Conservation (phyloP, 2,797 vertebrate genomes). For the Selene dorsalis region DNA sequence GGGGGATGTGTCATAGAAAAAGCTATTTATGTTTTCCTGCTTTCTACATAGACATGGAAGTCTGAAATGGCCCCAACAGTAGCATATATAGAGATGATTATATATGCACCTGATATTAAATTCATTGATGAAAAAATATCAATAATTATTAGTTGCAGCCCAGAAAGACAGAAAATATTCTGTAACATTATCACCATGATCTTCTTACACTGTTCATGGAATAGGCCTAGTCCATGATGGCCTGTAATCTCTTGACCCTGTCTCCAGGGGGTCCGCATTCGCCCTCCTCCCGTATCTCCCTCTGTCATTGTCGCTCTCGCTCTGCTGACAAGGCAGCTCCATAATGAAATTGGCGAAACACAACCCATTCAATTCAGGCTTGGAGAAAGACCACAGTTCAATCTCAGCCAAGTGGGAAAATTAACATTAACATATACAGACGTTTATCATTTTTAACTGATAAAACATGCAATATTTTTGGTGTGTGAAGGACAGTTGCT, state of each 20-base stretch:
- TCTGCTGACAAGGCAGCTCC: slow-evolving; percentile 33
- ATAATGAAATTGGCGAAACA: slow-evolving; percentile 57
- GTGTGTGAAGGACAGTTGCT: not conserved
- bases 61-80: slow-evolving; percentile 16
- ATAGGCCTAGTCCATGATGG: slow-evolving; percentile 9
- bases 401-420: slow-evolving; percentile 8
- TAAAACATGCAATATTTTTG: slow-evolving; percentile 8
- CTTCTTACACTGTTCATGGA: slow-evolving; percentile 32
- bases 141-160: not conserved
- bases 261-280: slow-evolving; percentile 56
- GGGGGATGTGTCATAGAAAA: slow-evolving; percentile 53
- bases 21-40: slow-evolving; percentile 38
- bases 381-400: not conserved
- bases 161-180: not conserved
- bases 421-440: not conserved
- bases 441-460: slow-evolving; percentile 8
- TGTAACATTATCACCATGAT: slow-evolving; percentile 38
- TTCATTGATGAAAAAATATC: not conserved
- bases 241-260: slow-evolving; percentile 61
- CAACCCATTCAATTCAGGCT: slow-evolving; percentile 29
- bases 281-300: slow-evolving; percentile 36
- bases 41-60: slow-evolving; percentile 15
- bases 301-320: slow-evolving; percentile 45
- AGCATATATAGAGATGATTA: not conserved
- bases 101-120: no score